These are phyloP conservation scores for Ceratosolen solmsi DNA, from an alignment of 1,140 invertebrate genomes.

Conservation along the genomic window DNA sequence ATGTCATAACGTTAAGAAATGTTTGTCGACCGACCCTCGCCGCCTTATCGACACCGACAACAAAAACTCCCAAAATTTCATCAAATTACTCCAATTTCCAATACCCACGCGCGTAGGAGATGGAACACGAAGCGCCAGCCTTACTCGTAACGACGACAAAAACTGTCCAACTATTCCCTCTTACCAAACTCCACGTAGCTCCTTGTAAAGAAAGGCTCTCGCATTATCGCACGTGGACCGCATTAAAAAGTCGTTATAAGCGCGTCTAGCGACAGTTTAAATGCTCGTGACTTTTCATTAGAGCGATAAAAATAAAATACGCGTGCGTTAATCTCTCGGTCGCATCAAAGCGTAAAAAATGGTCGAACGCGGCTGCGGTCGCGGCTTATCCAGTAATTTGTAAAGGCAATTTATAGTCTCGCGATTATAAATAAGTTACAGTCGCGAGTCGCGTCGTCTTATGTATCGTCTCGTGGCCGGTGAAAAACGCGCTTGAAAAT, in stretches of 20 bases:
- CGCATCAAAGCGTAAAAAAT: conserved; percentile 33
- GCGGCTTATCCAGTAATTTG: conserved; percentile 49
- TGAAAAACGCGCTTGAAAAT: conserved; percentile 29
- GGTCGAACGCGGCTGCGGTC: conserved; percentile 1
- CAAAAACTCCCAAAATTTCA: too few relatives aligned
- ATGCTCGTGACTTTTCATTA: conserved; percentile 24
- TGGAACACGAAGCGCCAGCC: too few relatives aligned
- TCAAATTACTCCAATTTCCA: too few relatives aligned
- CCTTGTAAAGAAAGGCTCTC: neutral
- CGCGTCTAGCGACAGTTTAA: conserved; percentile 21
- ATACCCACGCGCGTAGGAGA: too few relatives aligned
- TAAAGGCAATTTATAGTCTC: conserved; percentile 38
- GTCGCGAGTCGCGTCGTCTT: conserved; percentile 3
- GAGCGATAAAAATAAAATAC: conserved; percentile 34
- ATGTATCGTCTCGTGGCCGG: neutral
- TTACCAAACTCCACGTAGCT: too few relatives aligned
- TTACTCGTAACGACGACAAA: too few relatives aligned
- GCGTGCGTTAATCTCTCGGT: conserved; percentile 28
- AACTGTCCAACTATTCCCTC: too few relatives aligned
- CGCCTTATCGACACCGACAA: too few relatives aligned
- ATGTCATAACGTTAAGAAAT: too few relatives aligned
- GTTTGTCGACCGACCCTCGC: too few relatives aligned
- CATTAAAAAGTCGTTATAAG: conserved; percentile 31
- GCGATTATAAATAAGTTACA: conserved; percentile 47
- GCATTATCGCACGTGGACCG: neutral